phyloP scores from a whole-genome alignment of 35 echinoderm and acorn worm genomes.

The Apostichopus californicus region DNA sequence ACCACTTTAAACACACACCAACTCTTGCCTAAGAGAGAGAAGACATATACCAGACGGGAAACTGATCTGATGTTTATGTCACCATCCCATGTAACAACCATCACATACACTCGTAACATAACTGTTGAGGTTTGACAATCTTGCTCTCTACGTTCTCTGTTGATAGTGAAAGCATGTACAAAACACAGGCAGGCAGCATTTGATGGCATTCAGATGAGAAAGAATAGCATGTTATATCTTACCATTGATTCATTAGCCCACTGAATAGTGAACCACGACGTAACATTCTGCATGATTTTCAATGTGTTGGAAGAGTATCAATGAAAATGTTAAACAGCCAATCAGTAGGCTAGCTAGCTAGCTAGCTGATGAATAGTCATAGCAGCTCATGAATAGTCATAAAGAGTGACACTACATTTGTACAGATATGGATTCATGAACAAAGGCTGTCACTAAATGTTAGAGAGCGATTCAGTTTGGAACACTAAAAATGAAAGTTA shows the following conservation, averaged over 20 bases:
- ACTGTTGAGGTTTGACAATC: neutral
- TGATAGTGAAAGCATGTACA: neutral
- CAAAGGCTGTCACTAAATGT: no score
- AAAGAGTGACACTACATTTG: neutral
- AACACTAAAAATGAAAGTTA: no score
- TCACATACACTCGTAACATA: neutral
- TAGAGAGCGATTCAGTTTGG: no score
- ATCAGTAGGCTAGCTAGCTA: neutral
- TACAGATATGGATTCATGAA: no score
- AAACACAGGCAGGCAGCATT: neutral
- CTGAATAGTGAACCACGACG: slow-evolving; percentile 12
- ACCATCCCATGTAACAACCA: no score
- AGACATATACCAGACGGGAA: no score
- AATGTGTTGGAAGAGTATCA: slow-evolving; percentile 19
- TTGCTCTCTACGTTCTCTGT: neutral
- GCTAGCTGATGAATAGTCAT: neutral
- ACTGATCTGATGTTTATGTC: no score
- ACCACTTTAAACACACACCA: no score
- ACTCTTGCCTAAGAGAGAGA: no score
- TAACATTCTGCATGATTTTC: slow-evolving; percentile 20
- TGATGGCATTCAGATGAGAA: neutral
- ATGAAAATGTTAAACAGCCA: slow-evolving; percentile 28
- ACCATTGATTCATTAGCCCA: neutral
- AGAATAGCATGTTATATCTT: neutral
- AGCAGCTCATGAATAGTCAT: slow-evolving; percentile 4